Evolutionary conservation across 2,797 vertebrate genomes (phyloP).

Genomic region (Manis crassicaudata): DNA sequence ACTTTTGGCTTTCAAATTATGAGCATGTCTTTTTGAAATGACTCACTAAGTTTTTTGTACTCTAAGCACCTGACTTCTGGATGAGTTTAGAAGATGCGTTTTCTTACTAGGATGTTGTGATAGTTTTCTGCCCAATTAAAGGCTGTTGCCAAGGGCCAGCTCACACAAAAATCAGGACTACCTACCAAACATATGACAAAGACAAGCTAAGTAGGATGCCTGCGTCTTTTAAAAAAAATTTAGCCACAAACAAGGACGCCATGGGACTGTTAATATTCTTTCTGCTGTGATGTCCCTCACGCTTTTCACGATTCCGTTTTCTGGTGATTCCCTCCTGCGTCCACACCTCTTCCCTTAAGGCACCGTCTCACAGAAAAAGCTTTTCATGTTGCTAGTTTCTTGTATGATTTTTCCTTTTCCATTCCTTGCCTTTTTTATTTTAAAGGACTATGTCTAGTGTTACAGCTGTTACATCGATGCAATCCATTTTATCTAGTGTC

Average conservation of each 20-base stretch:
- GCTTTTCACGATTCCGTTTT: neutral
- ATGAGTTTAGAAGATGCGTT: neutral
- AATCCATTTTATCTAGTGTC: no score
- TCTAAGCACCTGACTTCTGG: neutral
- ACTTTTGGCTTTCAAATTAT: neutral
- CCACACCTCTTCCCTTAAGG: neutral
- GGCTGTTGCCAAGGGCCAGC: neutral
- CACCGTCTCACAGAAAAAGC: neutral
- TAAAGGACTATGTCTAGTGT: no score
- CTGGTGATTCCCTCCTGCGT: neutral
- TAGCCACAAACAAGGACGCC: neutral
- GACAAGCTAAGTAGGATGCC: neutral
- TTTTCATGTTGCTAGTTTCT: neutral
- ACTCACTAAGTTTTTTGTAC: neutral
- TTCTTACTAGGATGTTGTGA: neutral
- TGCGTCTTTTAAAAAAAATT: neutral
- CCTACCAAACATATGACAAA: neutral
- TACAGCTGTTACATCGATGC: neutral
- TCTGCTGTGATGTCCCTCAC: neutral
- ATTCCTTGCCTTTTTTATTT: neutral
- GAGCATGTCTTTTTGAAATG: neutral
- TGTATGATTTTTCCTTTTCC: neutral
- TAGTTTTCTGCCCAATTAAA: neutral
- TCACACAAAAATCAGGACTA: neutral
- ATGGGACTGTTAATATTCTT: neutral